Evolutionary conservation across 2,113 vertebrate genomes (phyloP).

Genomic region (Willisornis vidua): DNA sequence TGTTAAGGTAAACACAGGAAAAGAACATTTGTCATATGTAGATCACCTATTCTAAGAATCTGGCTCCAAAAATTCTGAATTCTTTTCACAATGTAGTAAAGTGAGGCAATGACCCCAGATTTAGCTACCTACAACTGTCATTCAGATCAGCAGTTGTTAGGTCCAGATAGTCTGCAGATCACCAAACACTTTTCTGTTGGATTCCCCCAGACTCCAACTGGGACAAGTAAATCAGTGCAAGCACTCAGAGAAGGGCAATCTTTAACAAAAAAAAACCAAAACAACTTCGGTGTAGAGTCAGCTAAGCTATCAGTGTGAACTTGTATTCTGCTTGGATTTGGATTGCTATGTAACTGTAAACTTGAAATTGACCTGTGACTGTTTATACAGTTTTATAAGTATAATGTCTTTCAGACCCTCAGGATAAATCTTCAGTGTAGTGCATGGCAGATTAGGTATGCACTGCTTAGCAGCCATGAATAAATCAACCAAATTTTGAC

Average conservation of each 20-base stretch:
- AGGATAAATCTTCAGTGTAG: neutral
- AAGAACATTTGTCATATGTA: neutral
- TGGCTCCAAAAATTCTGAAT: neutral
- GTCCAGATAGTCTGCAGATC: neutral
- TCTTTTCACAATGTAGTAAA: neutral
- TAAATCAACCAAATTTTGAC: neutral
- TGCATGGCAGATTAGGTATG: neutral
- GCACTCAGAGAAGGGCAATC: neutral
- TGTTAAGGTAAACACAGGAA: neutral
- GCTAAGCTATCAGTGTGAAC: neutral
- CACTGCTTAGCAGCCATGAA: neutral
- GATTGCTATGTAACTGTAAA: neutral
- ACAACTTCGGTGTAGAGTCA: neutral
- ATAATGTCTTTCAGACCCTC: neutral
- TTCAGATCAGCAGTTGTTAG: neutral
- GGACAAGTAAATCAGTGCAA: neutral
- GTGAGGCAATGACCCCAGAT: neutral
- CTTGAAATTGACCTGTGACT: neutral
- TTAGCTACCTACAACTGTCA: neutral
- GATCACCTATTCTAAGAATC: neutral
- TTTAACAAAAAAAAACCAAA: neutral
- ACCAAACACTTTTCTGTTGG: neutral
- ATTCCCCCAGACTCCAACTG: neutral
- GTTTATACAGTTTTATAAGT: neutral
- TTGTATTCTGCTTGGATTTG: neutral